A percentile compares a stretch with the other conserved stretches of the same genome.
These are phyloP conservation scores for Leucophenga varia DNA, from an alignment of 1,140 invertebrate genomes.

Conservation along the genomic window DNA sequence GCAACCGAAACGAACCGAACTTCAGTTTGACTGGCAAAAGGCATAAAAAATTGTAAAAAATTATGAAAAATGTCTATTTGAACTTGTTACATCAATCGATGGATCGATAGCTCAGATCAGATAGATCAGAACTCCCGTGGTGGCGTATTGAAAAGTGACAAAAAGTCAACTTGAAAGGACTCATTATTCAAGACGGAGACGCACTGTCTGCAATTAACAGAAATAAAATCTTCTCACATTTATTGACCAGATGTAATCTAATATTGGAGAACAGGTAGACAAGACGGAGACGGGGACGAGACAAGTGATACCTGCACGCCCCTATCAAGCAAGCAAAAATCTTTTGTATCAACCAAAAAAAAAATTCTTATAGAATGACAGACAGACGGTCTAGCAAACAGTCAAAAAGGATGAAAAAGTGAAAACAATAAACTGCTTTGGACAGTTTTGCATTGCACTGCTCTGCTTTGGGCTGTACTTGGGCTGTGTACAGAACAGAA, in stretches of 20 bases:
- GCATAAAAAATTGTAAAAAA: no score
- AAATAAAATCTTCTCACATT: slow-evolving; percentile 42
- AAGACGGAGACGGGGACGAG: slow-evolving; percentile 12
- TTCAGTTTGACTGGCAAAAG: slow-evolving; percentile 6
- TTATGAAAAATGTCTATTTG: slow-evolving; percentile 34
- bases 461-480: no score
- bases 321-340: slow-evolving; percentile 42
- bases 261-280: slow-evolving; percentile 7
- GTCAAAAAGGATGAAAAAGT: no score
- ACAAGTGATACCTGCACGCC: slow-evolving; percentile 46
- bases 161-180: slow-evolving; percentile 15
- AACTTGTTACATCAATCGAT: slow-evolving; percentile 12
- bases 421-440: no score
- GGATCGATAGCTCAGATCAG: slow-evolving; percentile 18
- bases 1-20: slow-evolving; percentile 20
- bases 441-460: no score
- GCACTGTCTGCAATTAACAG: slow-evolving; percentile 30
- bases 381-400: no score
- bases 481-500: no score
- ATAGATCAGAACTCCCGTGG: slow-evolving; percentile 2
- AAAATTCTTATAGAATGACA: no score
- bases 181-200: slow-evolving; percentile 37
- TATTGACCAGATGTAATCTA: slow-evolving; percentile 8
- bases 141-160: no score
- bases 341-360: slow-evolving; percentile 35